Percentiles rank a stretch among this genome's conserved stretches.
Conservation (phyloP, 1,140 invertebrate genomes). For the Adelges cooleyi region DNA sequence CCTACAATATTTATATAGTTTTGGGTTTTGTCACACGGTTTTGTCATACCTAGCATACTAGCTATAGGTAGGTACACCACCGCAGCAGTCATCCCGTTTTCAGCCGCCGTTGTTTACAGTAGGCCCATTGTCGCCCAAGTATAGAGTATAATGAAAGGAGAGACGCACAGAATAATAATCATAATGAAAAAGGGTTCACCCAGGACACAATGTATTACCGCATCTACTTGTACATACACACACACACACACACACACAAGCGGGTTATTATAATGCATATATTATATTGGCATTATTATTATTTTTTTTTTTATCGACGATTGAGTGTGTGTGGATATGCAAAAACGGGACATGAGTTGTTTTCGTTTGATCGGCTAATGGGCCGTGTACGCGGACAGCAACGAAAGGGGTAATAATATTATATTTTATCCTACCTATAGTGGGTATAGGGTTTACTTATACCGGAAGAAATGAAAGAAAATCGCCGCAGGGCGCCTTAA, state of each 20-base stretch:
- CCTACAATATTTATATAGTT: too few species aligned
- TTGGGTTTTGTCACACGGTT: too few species aligned
- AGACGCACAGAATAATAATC: neutral
- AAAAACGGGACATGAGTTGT: neutral
- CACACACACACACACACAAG: neutral
- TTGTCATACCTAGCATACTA: too few species aligned
- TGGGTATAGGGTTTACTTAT: neutral
- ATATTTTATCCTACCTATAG: too few species aligned
- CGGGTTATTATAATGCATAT: too few species aligned
- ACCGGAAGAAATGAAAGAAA: neutral
- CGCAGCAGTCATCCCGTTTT: neutral
- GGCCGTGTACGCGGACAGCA: neutral
- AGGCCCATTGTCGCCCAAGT: conserved; percentile 1
- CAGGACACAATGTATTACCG: conserved; percentile 7
- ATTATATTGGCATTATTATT: too few species aligned
- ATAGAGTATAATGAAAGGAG: neutral
- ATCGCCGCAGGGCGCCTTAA: conserved; percentile 17
- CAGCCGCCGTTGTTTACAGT: conserved; percentile 22
- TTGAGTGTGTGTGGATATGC: neutral
- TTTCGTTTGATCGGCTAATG: conserved; percentile 27
- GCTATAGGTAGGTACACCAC: too few species aligned
- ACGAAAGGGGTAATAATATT: too few species aligned
- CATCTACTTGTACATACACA: neutral
- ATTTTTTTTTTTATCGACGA: neutral
- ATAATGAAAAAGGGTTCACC: conserved; percentile 4